Base-by-base conservation (phyloP, 2,797 vertebrate genomes). In the Intellagama lesueurii region DNA sequence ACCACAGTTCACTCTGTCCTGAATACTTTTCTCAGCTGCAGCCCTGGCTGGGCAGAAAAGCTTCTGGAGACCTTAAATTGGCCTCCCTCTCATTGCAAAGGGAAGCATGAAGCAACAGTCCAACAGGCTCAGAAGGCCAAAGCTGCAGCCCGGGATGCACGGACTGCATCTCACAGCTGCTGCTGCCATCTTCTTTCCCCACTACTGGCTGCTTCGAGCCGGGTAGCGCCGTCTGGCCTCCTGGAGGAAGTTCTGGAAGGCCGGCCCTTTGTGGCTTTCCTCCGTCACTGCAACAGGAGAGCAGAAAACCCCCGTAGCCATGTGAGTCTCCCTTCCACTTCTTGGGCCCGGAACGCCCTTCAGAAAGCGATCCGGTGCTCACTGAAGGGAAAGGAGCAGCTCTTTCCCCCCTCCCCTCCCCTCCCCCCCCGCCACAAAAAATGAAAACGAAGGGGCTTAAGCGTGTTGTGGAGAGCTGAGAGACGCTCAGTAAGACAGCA, bases 191-290 rank as follows among this genome's bases (percentile, higher is more conserved):
- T 81, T 28, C 81, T 24, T 7, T 16, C 70, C 9, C 40, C 28
- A 32, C 35, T 95, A 93, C 49, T 95, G 97, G 72, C 89, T 96
- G 93, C 96, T 98, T 85, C 97, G 97, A 81, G 96, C 97, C 93
- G 97, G 96, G 90, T 98, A 97, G 72, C 98, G 97, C 91, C 97
- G 94, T 93, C 93, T 96, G 8, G 97, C 95, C 76, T 98, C 98
- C 87, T 97, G 97, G 96, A 99, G 95, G 92, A 99, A 99, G 94
- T 97, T 99, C 87, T 95, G 96, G 69, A 99, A 99, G 14, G 98
- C 97, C 35, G 97, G 96, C 4, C 92, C 94, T 96, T 99, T 98
- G 7, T 96, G 98, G 93, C 98, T 98, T 90, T 98, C 97, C 95
- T 99, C 98, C 7, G 97, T 98, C 81, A 96, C 99, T 99, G 83